These are phyloP conservation scores for Tanytarsus gracilentus DNA, from an alignment of 2,888 invertebrate genomes.

Conservation along the genomic window DNA sequence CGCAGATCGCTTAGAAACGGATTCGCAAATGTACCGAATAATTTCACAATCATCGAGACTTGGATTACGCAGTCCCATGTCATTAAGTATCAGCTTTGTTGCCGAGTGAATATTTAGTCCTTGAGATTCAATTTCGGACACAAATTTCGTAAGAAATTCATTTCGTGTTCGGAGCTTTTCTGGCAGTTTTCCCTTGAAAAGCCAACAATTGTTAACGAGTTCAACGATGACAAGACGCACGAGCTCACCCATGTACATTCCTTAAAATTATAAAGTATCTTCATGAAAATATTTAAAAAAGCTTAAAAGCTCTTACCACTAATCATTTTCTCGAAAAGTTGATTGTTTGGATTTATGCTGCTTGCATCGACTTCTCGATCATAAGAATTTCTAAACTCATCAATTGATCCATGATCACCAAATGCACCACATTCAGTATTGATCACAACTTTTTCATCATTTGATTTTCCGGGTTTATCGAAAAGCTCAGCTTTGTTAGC, in stretches of 20 bases:
- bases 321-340: slow-evolving; percentile 48
- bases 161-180: slow-evolving; percentile 61
- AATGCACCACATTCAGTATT: slow-evolving; percentile 95
- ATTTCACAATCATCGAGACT: slow-evolving; percentile 77
- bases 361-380: slow-evolving; percentile 67
- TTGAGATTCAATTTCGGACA: slow-evolving; percentile 87
- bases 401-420: slow-evolving; percentile 73
- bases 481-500: slow-evolving; percentile 66
- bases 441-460: slow-evolving; percentile 62
- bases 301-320: too few species aligned
- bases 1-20: slow-evolving; percentile 79
- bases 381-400: slow-evolving; percentile 69
- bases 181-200: slow-evolving; percentile 71
- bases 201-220: slow-evolving; percentile 59
- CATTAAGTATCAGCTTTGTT: slow-evolving; percentile 63
- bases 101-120: slow-evolving; percentile 40
- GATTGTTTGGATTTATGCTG: slow-evolving; percentile 68
- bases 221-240: slow-evolving; percentile 69
- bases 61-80: slow-evolving; percentile 66
- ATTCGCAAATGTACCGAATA: slow-evolving; percentile 77
- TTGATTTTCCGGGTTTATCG: slow-evolving; percentile 52
- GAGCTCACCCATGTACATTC: slow-evolving; percentile 94
- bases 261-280: slow-evolving; percentile 48
- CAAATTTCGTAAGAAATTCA: slow-evolving; percentile 84
- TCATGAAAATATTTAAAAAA: too few species aligned